Evolutionary conservation across 2,797 vertebrate species (phyloP).

Genomic region (Helarctos malayanus): DNA sequence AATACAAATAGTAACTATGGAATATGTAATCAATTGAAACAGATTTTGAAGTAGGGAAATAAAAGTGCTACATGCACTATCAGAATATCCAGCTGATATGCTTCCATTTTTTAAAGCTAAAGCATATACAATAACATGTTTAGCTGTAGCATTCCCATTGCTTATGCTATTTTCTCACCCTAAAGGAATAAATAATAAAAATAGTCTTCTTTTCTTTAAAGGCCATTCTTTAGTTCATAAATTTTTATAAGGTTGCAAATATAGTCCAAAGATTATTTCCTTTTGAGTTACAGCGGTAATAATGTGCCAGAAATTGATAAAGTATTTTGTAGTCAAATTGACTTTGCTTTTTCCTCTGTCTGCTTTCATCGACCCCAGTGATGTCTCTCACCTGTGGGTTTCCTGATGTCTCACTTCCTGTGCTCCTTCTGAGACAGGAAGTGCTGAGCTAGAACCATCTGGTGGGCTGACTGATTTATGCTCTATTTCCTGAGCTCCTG

Average conservation of each 20-base stretch:
- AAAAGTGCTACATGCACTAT: not conserved
- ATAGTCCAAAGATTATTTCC: not conserved
- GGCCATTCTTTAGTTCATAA: not conserved
- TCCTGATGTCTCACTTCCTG: constrained; percentile 41
- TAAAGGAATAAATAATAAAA: not conserved
- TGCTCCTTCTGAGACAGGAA: constrained; percentile 41
- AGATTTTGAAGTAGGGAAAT: not conserved
- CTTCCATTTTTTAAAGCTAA: not conserved
- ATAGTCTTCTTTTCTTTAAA: not conserved
- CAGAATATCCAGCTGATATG: not conserved
- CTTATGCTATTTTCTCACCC: not conserved
- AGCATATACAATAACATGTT: not conserved
- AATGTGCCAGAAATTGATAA: not conserved
- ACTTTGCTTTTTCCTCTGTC: not conserved
- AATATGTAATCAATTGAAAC: not conserved
- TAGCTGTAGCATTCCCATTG: no score
- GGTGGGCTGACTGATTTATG: constrained; percentile 62
- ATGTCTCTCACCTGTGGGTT: constrained; percentile 17
- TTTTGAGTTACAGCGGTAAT: not conserved
- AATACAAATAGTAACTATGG: not conserved
- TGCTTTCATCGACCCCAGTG: not conserved
- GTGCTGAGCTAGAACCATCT: not conserved
- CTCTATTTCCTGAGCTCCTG: not conserved
- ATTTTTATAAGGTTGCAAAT: not conserved
- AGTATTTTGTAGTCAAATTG: not conserved